Base-by-base conservation (phyloP, 2,797 vertebrate genomes). In the Tokudaia muenninki region DNA sequence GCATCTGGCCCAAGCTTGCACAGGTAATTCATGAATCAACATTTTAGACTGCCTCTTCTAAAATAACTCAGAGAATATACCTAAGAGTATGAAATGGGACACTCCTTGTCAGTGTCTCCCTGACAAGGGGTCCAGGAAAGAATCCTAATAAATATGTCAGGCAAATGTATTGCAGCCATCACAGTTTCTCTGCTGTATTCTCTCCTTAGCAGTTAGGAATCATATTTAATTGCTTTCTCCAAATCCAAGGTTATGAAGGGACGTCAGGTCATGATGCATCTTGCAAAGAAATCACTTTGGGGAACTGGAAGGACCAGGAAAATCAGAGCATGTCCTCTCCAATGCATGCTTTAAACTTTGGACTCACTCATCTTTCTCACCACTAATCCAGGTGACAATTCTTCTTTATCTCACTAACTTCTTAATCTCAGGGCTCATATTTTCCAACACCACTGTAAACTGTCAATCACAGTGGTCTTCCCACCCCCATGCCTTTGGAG, bases 101-200 rank as follows among this genome's bases (percentile, higher is more conserved):
- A 6, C 13, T 67, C 52, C 80, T 93, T 81, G 61, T 67, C 90
- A 72, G 14, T 2, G 5, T 41, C 70, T 92, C 74, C 77, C 29
- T 84, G 88, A 81, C 84, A 94, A 67, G 92, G 44, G 91, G 70
- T 93, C 93, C 47, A 84, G 22, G 37, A 94, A 94, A 84, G 70
- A 90, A 67, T 7, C 1, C 29, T 22, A 81, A 92, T 90, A 88
- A 93, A 91, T 78, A 74, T 3, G 59, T 63, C 94, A 50, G 59
- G 11, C 37, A 91, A 92, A 90, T 90, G 79, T n/a, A 90, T 93
- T 65, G 37, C 0, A 9, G 34, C 22, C 12, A 81, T 84, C 84
- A 52, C 26, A 44, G 34, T 50, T 4, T 70, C 37, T 65, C 83
- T 61, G 82, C 63, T 91, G 52, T 22, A 92, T 65, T 87, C 74